Evolutionary conservation across 2,797 vertebrate genomes (phyloP).

Genomic region (Spheniscus humboldti): DNA sequence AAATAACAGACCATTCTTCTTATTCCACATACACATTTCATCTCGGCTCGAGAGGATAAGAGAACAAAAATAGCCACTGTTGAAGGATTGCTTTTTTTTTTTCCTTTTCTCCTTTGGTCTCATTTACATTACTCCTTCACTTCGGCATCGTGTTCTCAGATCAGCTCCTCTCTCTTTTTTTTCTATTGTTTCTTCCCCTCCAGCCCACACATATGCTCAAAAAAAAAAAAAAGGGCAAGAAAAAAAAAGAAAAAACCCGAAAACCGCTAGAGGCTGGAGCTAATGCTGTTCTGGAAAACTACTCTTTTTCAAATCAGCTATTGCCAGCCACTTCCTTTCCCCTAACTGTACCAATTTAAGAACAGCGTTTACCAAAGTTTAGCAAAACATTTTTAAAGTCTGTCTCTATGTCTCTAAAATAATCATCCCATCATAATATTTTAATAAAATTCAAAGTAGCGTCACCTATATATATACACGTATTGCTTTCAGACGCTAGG

Average conservation of each 20-base stretch:
- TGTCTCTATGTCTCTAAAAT: neutral
- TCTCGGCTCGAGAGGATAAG: neutral
- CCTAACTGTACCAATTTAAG: neutral
- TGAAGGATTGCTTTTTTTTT: neutral
- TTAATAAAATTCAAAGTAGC: neutral
- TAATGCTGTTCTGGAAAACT: neutral
- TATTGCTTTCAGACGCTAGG: neutral
- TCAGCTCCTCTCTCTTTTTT: neutral
- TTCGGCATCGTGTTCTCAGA: neutral
- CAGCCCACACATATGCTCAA: neutral
- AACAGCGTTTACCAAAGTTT: neutral
- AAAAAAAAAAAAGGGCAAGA: neutral
- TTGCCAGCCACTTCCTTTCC: slow-evolving; percentile 26
- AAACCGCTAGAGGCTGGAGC: neutral
- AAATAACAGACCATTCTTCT: neutral
- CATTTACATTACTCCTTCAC: neutral
- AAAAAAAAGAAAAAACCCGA: neutral
- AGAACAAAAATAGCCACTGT: slow-evolving; percentile 4
- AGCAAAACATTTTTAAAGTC: neutral
- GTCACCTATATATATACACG: neutral
- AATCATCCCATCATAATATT: neutral
- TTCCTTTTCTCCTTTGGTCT: neutral
- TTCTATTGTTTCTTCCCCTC: neutral
- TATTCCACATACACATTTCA: neutral
- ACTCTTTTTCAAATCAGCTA: neutral